Evolutionary conservation across 2,888 invertebrate genomes (phyloP).

Genomic region (Oxyscelio sp.): DNA sequence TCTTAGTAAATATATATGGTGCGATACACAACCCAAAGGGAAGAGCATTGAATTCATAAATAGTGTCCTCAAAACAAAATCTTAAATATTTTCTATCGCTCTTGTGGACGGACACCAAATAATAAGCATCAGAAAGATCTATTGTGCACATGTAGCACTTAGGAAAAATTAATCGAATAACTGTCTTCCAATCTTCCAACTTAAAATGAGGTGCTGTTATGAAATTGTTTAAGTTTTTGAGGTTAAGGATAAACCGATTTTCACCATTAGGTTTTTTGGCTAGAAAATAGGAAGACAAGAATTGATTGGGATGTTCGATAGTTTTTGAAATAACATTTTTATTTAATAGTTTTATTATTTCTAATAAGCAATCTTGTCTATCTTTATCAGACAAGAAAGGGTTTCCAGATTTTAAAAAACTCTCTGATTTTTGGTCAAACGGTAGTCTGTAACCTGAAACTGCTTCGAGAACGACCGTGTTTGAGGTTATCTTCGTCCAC

Average conservation of each 20-base stretch:
- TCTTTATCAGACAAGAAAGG: too few species aligned
- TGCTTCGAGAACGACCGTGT: not conserved
- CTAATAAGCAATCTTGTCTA: too few species aligned
- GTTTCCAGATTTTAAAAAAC: too few species aligned
- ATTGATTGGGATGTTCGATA: slow-evolving; percentile 24
- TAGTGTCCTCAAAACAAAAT: slow-evolving; percentile 27
- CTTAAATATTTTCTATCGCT: slow-evolving; percentile 31
- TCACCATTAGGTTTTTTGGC: slow-evolving; percentile 17
- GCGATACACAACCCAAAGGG: slow-evolving; percentile 40
- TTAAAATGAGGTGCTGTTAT: slow-evolving; percentile 42
- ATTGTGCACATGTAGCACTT: slow-evolving; percentile 21
- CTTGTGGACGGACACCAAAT: slow-evolving; percentile 10
- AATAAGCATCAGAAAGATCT: slow-evolving; percentile 40
- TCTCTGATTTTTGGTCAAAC: too few species aligned
- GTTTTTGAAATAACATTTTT: too few species aligned
- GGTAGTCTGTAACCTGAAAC: too few species aligned
- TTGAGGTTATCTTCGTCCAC: slow-evolving; percentile 9
- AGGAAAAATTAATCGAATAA: slow-evolving; percentile 3
- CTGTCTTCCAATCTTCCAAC: slow-evolving; percentile 46
- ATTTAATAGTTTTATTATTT: too few species aligned
- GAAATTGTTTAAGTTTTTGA: slow-evolving; percentile 39
- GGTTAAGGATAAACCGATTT: slow-evolving; percentile 47
- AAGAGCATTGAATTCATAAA: slow-evolving; percentile 40
- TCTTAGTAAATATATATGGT: slow-evolving; percentile 43
- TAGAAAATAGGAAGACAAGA: slow-evolving; percentile 36